These are phyloP conservation scores for Brachyptera risi DNA, from an alignment of 2,888 invertebrate genomes.

Conservation along the genomic window DNA sequence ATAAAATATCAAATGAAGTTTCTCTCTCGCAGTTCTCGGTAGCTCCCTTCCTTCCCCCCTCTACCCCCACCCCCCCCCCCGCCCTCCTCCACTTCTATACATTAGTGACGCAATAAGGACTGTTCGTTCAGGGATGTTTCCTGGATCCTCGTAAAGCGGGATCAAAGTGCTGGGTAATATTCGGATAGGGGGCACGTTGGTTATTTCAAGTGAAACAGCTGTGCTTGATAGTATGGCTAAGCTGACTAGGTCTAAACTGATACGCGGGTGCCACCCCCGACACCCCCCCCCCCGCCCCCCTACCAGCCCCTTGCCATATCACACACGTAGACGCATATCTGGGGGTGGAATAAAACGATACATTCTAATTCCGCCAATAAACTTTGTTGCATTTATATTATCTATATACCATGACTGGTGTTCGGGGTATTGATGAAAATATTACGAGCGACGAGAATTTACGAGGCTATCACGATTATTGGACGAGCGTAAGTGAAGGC, in stretches of 20 bases:
- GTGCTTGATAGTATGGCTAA: constrained; percentile 16
- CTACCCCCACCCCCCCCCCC: not conserved
- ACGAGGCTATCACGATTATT: too few relatives aligned
- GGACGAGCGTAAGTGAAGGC: too few relatives aligned
- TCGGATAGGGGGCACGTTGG: constrained; percentile 13
- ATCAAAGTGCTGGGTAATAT: constrained; percentile 29
- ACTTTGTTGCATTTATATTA: too few relatives aligned
- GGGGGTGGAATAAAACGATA: constrained; percentile 14
- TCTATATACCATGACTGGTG: too few relatives aligned
- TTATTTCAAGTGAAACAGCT: constrained; percentile 24
- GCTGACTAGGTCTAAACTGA: constrained; percentile 6
- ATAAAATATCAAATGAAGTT: constrained; percentile 23
- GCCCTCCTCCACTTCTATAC: not conserved
- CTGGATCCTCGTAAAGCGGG: not conserved
- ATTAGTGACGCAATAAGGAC: constrained; percentile 14
- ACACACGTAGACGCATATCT: not conserved
- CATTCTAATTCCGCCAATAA: constrained; percentile 18
- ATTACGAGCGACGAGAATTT: too few relatives aligned
- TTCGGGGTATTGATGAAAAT: too few relatives aligned
- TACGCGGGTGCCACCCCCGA: constrained; percentile 23
- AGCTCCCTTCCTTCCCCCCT: not conserved
- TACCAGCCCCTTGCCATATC: constrained; percentile 18
- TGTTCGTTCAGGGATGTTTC: not conserved
- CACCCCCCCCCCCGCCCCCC: constrained; percentile 25
- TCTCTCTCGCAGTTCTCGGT: not conserved